Conservation (phyloP, 1,140 invertebrate species). For the Anthonomus grandis region DNA sequence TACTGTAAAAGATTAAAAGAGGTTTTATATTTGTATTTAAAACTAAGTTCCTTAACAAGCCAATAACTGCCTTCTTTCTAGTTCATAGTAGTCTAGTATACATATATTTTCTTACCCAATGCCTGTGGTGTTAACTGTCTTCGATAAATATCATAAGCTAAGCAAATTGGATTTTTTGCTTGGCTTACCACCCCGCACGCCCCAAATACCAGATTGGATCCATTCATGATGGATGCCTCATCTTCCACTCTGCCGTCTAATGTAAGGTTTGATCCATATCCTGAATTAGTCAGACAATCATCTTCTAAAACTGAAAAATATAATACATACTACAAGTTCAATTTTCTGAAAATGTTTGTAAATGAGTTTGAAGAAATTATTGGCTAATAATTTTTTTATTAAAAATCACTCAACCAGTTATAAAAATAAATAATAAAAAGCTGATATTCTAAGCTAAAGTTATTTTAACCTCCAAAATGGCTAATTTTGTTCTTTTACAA, state of each 20-base stretch:
- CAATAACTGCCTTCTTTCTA: neutral
- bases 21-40: too few species aligned
- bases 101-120: conserved; percentile 48
- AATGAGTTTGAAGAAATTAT: too few species aligned
- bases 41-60: too few species aligned
- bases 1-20: too few species aligned
- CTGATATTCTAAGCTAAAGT: too few species aligned
- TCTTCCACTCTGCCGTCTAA: conserved; percentile 83
- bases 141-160: conserved; percentile 71
- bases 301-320: conserved; percentile 68
- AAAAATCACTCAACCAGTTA: too few species aligned
- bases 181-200: conserved; percentile 78
- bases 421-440: too few species aligned
- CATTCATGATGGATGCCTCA: conserved; percentile 92
- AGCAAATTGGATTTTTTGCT: conserved; percentile 76
- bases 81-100: neutral
- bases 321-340: too few species aligned
- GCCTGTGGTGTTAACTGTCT: conserved; percentile 66
- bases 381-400: too few species aligned
- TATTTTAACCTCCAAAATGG: too few species aligned
- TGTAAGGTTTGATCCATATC: conserved; percentile 88
- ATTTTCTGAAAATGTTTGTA: too few species aligned
- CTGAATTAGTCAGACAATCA: conserved; percentile 86
- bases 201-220: conserved; percentile 73
- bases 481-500: too few species aligned